Percentiles rank a stretch among this genome's conserved stretches.
These are phyloP conservation scores for Syritta pipiens DNA, from an alignment of 2,888 invertebrate genomes.

Conservation along the genomic window DNA sequence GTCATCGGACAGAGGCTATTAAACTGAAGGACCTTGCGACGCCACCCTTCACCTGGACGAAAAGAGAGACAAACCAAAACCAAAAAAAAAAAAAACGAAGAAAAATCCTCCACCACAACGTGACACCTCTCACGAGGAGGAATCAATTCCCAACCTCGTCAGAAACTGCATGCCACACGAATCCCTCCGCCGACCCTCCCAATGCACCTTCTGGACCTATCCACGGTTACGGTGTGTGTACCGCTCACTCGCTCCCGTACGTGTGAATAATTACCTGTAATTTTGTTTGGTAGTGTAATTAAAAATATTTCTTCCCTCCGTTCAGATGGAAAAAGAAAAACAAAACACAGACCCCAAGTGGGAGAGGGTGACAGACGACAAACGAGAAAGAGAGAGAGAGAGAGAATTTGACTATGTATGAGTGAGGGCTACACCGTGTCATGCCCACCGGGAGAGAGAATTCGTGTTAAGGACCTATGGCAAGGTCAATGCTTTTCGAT, in stretches of 20 bases:
- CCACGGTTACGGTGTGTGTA: no score
- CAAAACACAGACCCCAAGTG: background rate
- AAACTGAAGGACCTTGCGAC: slow-evolving; percentile 19
- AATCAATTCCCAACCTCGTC: background rate
- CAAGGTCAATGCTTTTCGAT: slow-evolving; percentile 73
- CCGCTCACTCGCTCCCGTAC: slow-evolving; percentile 14
- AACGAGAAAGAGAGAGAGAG: slow-evolving; percentile 32
- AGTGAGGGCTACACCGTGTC: no score
- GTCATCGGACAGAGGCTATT: background rate
- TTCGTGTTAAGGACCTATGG: slow-evolving; percentile 70
- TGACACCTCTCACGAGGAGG: slow-evolving; percentile 34
- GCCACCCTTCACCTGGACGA: background rate
- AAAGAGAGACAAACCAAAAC: no score
- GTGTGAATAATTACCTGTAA: slow-evolving; percentile 68
- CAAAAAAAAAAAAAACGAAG: background rate
- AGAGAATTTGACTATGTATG: slow-evolving; percentile 8
- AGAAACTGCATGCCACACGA: slow-evolving; percentile 17
- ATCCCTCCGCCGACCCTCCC: background rate
- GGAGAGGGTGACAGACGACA: background rate
- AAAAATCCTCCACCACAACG: slow-evolving; percentile 26
- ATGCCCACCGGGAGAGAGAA: slow-evolving; percentile 35
- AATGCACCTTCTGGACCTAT: background rate
- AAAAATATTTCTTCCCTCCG: slow-evolving; percentile 39
- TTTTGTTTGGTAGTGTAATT: slow-evolving; percentile 58
- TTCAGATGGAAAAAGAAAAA: slow-evolving; percentile 16